A percentile compares a stretch with the other conserved stretches of the same genome.
Evolutionary conservation across 2,113 vertebrate species (phyloP).

Genomic region (Hippocampus guttulatus): DNA sequence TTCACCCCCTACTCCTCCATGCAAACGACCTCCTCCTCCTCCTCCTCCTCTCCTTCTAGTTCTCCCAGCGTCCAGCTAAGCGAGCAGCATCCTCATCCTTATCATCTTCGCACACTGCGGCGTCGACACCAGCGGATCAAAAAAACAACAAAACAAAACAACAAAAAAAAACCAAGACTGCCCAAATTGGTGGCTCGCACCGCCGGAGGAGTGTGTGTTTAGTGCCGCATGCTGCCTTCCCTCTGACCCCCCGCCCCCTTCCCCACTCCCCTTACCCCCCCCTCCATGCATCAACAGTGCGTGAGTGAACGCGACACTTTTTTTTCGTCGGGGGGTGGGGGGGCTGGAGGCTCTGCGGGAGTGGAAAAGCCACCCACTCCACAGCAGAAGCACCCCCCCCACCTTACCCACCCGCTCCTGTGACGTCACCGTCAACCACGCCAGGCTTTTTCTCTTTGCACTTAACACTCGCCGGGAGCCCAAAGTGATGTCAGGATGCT

Average conservation of each 20-base stretch:
- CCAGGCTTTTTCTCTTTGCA: constrained; percentile 1
- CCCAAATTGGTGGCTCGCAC: constrained; percentile 15
- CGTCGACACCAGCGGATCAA: constrained; percentile 35
- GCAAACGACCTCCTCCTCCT: not conserved
- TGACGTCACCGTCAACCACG: constrained; percentile 46
- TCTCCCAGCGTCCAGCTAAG: constrained; percentile 30
- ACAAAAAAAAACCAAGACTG: too few species aligned
- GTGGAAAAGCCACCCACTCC: constrained; percentile 27
- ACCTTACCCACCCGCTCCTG: not conserved
- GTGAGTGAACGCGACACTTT: constrained; percentile 35
- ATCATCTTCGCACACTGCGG: constrained; percentile 28
- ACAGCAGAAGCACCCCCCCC: constrained; percentile 12
- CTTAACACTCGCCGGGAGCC: constrained; percentile 19
- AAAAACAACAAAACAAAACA: not conserved
- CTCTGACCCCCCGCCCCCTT: constrained; percentile 2
- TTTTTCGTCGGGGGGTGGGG: not conserved
- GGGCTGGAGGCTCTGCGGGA: constrained; percentile 31
- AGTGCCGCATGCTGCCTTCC: constrained; percentile 7
- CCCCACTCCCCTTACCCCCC: not conserved
- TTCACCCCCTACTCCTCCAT: not conserved
- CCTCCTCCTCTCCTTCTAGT: not conserved
- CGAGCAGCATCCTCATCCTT: constrained; percentile 47
- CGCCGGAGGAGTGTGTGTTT: constrained; percentile 24
- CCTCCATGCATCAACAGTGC: constrained; percentile 20
- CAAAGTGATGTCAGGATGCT: constrained; percentile 30